Conservation (phyloP, 2,797 vertebrate genomes). For the Alosa sapidissima region DNA sequence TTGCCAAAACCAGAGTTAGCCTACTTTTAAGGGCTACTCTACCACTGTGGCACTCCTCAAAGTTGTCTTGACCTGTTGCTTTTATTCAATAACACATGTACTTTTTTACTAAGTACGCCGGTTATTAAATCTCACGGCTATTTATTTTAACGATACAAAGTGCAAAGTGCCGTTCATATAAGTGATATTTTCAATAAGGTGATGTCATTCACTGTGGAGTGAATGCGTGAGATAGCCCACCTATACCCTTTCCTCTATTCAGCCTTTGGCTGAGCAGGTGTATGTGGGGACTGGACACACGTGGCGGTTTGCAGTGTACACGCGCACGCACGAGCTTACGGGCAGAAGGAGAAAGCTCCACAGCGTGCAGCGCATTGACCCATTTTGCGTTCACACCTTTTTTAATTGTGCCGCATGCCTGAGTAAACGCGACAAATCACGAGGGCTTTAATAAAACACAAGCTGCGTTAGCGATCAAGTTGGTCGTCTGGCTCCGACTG, state of each 20-base stretch:
- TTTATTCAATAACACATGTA: background rate
- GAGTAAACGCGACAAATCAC: conserved; percentile 32
- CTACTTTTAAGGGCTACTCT: background rate
- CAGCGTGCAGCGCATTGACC: conserved; percentile 10
- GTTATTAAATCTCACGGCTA: conserved; percentile 8
- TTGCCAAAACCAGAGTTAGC: background rate
- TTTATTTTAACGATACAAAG: background rate
- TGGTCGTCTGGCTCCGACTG: background rate
- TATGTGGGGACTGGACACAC: background rate
- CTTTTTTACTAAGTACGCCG: background rate
- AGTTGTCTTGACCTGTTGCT: background rate
- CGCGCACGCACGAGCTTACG: background rate
- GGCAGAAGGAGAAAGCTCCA: background rate
- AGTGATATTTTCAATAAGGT: conserved; percentile 14
- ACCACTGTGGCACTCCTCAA: background rate
- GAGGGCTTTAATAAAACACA: conserved; percentile 30
- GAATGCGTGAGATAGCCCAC: background rate
- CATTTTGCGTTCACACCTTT: conserved; percentile 42
- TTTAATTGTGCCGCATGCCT: conserved; percentile 32
- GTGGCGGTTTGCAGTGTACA: background rate
- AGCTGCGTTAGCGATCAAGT: background rate
- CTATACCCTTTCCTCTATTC: background rate
- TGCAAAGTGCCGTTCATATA: conserved; percentile 11
- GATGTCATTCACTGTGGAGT: background rate
- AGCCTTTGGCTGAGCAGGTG: background rate